phyloP scores from a whole-genome alignment of 2,797 vertebrate genomes.

The Chelon labrosus region DNA sequence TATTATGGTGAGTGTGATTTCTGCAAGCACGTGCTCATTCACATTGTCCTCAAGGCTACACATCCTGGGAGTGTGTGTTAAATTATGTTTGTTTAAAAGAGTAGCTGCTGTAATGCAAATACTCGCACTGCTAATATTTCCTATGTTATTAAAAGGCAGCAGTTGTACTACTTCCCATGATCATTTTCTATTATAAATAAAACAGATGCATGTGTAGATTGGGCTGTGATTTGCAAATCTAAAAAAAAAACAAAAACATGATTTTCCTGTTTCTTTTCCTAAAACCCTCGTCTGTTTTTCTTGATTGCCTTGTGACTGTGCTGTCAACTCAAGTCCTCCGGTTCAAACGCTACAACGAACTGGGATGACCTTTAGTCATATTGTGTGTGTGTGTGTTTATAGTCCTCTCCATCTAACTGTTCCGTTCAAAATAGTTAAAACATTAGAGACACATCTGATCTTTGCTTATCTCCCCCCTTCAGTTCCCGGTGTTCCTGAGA shows the following conservation, averaged over 20 bases:
- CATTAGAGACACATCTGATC: conserved; percentile 1
- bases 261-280: conserved; percentile 39
- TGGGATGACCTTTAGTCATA: conserved; percentile 42
- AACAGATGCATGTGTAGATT: conserved; percentile 10
- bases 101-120: conserved; percentile 19
- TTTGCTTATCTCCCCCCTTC: too few species aligned
- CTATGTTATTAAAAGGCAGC: not conserved
- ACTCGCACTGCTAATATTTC: conserved; percentile 17
- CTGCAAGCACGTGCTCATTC: conserved; percentile 71
- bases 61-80: conserved; percentile 59
- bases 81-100: conserved; percentile 30
- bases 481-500: conserved; percentile 24
- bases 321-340: conserved; percentile 56
- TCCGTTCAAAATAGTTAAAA: conserved; percentile 19
- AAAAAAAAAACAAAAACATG: conserved; percentile 25
- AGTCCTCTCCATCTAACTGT: conserved; percentile 33
- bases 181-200: not conserved
- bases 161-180: not conserved
- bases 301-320: conserved; percentile 55
- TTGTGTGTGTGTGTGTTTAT: conserved; percentile 12
- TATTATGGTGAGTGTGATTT: conserved; percentile 95
- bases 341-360: conserved; percentile 44
- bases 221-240: conserved; percentile 2
- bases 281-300: conserved; percentile 49
- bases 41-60: conserved; percentile 65